Evolutionary conservation across 2,113 vertebrate genomes (phyloP), one percentile per base, ranked within the genome.

Genomic region (Corydoras maculifer): DNA sequence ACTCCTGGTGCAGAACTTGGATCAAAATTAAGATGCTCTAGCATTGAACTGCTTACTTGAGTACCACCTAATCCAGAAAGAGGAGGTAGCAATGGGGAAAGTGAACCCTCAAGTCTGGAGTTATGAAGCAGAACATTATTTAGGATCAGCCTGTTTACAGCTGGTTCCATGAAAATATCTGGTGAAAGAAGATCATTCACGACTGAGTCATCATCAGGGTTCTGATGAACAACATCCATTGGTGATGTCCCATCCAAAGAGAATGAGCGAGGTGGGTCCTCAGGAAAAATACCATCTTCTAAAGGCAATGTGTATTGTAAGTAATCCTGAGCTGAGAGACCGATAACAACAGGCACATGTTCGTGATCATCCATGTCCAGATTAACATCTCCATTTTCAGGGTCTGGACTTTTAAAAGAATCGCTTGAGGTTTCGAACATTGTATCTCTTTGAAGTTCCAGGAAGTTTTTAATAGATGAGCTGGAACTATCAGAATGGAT

Each of bases 271-370:
- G 89, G 79, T 72, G 89, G 88, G 78, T 91, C 90, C 79, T 93
- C 93, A 25, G 94, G 89, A 88, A 90, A 98, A 91, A 97, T 91
- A 91, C 93, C 93, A 84, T 95, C 95, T 84, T 95, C 93, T 94
- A 98, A 98, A 98, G 94, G 96, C 96, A 98, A 92, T 82, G 97
- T 94, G 86, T 98, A 98, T 89, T 94, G 95, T 85, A 99, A 93
- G 89, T 98, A 99, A 92, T 98, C 94, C 93, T 96, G 97, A 91
- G 96, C 93, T 77, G 94, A 86, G 76, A 99, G 90, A 84, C 97
- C 97, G 78, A 99, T 90, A 78, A 95, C 96, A 73, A 96, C 95
- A 92, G 97, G 97, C 93, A 97, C 93, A 53, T 93, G 94, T 83
- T 98, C 94, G 51, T 93, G 94, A 83, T 98, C 94, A 65, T 95